Base-by-base conservation (phyloP, 2,797 vertebrate genomes). In the Gallinago solitaria region DNA sequence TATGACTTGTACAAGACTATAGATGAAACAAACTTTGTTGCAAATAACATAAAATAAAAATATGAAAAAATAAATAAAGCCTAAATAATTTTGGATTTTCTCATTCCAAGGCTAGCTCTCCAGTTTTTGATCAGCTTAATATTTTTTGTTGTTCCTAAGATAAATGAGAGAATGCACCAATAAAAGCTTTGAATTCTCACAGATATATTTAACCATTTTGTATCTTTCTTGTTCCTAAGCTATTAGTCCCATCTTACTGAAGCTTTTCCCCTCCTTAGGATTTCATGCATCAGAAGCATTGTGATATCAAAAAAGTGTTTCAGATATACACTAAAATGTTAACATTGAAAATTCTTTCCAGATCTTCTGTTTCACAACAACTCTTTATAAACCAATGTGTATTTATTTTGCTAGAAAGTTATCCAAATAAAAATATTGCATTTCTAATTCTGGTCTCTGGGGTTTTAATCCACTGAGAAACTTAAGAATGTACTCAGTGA, bases 371-470 rank as follows among this genome's bases (percentile, higher is more conserved):
- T 89, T 92, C 82, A 51, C 81, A 95, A 68, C 57, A 78, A 76
- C 16, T 53, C 64, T 83, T 74, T 70, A 71, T 83, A 87, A 93
- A 79, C 48, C 35, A 87, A 19, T 32, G 30, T 74, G 32, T 77
- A 63, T 94, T 92, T 92, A 60, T 85, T 89, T 91, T 86, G 69
- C 61, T 88, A 82, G 65, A 89, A 94, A 88, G 24, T 32, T 90
- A 89, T 67, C 57, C 84, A 81, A 83, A 89, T 71, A 59, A 82
- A 96, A 95, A 80, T 77, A 92, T 1, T 93, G 79, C 69, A 65
- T 87, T 94, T 88, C 41, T 89, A 86, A 1, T 80, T 87, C 79
- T 73, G 19, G 76, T 94, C 87, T 86, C 92, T 59, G 43, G 89
- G 73, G 89, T 16, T 93, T 93, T 81, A 64, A 83, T 86, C 54